Base-by-base conservation (phyloP, 1,140 invertebrate genomes). In the Pectinophora gossypiella region DNA sequence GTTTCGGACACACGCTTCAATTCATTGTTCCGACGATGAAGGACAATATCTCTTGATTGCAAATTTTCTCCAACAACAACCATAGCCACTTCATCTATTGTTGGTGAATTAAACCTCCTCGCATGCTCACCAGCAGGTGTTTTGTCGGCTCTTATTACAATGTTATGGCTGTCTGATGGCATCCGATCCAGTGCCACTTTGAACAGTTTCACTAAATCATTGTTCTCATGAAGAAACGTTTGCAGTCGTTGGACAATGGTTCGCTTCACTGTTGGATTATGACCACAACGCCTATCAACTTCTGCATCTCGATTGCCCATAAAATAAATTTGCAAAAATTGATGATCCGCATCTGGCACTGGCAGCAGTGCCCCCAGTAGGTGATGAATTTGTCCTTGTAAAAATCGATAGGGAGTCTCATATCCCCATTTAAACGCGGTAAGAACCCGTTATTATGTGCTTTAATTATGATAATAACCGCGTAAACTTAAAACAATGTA, bases 81-180 rank as follows among this genome's bases (percentile, higher is more conserved):
- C 54, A 79, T 63, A 47, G 79, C 87, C 43, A 89, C 77, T 68
- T 89, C 85, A 66, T 88, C 59, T 48, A 80, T 62, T 27, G 63
- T 82, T 48, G 85, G 81, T 57, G 77, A 73, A 76, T 89, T 89
- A 54, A 78, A 88, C 51, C 59, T 59, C 53, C 79, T 48, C 63
- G 57, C 68, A 60, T 90, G 88, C 80, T 65, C 53, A 51, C 67
- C 67, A 27, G 52, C 38, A 54, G 61, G 61, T 56, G 50, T 63
- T 62, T 72, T 59, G 48, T 88, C 78, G 3, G 78, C 71, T 58
- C 55, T 55, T 54, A 87, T 81, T 3, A 87, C 62, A 56, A 88
- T 52, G 71, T 69, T 72, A 48, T 78, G 64, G 47, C 73, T 52
- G 71, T 88, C 76, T 36, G 54, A 53, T 68, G 72, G 72, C 73